These are phyloP conservation scores for Andrena fulva DNA, from an alignment of 2,888 invertebrate genomes.

Conservation along the genomic window DNA sequence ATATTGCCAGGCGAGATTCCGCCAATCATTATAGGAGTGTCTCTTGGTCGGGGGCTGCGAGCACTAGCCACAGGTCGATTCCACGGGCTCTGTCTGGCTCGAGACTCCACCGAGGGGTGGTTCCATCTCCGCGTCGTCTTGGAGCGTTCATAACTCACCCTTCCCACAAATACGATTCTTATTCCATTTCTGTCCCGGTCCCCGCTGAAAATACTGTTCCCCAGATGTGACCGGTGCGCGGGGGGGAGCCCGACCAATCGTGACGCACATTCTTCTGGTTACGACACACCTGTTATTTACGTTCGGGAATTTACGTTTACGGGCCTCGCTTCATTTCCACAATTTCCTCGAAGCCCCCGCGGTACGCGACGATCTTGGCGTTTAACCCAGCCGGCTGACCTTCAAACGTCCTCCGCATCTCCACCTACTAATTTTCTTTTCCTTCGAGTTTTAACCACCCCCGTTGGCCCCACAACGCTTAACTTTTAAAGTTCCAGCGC, in stretches of 20 bases:
- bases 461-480: too few species aligned
- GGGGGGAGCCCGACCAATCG: too few species aligned
- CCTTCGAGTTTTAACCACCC: too few species aligned
- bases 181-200: background rate
- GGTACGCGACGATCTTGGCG: too few species aligned
- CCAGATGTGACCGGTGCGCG: background rate
- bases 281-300: background rate
- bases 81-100: background rate
- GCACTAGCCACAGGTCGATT: background rate
- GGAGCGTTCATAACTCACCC: background rate
- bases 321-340: too few species aligned
- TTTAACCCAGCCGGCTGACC: too few species aligned
- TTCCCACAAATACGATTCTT: background rate
- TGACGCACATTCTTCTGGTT: constrained; percentile 3
- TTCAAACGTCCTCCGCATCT: too few species aligned
- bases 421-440: too few species aligned
- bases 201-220: background rate
- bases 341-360: too few species aligned
- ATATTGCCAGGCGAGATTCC: background rate
- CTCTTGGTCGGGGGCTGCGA: background rate
- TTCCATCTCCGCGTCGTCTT: background rate
- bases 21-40: background rate
- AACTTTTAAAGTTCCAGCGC: too few species aligned
- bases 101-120: background rate
- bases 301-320: too few species aligned